phyloP scores from a whole-genome alignment of 1,140 invertebrate species.

The Coelopa frigida region DNA sequence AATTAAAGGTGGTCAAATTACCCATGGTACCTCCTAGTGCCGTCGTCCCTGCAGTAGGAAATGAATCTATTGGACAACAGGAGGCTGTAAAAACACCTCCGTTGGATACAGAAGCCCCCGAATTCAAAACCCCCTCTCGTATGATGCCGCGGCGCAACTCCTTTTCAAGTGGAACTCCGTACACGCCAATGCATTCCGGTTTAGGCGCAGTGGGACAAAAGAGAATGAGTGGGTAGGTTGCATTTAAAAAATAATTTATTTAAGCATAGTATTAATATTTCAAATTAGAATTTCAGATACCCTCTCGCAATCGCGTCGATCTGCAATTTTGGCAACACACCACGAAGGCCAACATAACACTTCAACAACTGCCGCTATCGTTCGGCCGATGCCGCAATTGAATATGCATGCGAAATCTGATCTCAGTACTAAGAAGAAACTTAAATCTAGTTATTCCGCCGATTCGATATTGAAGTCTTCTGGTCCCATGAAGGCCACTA shows the following conservation, averaged over 20 bases:
- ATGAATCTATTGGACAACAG: background rate
- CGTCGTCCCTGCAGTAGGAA: background rate
- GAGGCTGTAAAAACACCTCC: background rate
- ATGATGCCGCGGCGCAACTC: conserved; percentile 11
- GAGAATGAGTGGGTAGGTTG: background rate
- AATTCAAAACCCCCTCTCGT: conserved; percentile 13
- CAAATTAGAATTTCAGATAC: background rate
- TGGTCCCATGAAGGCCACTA: conserved; percentile 14
- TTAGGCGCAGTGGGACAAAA: background rate
- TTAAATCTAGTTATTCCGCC: conserved; percentile 3
- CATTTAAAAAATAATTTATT: background rate
- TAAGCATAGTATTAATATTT: background rate
- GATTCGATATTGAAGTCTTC: conserved; percentile 12
- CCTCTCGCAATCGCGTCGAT: background rate
- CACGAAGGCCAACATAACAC: conserved; percentile 9
- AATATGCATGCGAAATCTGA: conserved; percentile 12
- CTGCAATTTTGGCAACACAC: background rate
- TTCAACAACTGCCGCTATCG: background rate
- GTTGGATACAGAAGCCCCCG: background rate
- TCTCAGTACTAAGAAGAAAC: conserved; percentile 14
- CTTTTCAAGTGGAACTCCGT: conserved; percentile 12
- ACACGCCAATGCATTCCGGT: conserved; percentile 2
- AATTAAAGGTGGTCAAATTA: conserved; percentile 10
- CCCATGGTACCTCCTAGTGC: background rate
- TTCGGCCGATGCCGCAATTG: conserved; percentile 1